Evolutionary conservation across 2,797 vertebrate genomes (phyloP), one percentile per base, ranked within the genome.

Genomic region (Margarornis squamiger): DNA sequence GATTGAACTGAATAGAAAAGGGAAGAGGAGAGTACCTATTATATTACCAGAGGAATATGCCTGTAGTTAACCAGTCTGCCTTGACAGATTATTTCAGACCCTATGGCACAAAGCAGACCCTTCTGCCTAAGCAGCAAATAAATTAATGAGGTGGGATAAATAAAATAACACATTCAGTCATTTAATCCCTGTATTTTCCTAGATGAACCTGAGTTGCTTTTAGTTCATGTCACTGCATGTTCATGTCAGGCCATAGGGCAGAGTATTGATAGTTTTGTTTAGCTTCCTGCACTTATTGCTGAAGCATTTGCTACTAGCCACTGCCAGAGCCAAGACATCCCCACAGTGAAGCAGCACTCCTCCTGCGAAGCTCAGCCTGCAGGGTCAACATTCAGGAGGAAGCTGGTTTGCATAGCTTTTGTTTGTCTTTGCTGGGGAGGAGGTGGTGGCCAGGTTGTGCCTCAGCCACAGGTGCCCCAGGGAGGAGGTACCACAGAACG

Each of bases 81-180:
- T n/a, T 58, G 12, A 30, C 23, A 66, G 1, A 16, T 84, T 70
- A 48, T 32, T 76, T 41, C 59, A 88, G 71, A 30, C 19, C 26
- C 36, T 45, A 6, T 10, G 38, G 62, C 70, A 66, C 5, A 29
- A 86, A 78, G 49, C 49, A 86, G 29, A 84, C 8, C 30, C 38
- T 76, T 77, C 48, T 52, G 55, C 24, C 17, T 51, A 70, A 93
- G 24, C 1, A 3, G 6, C 24, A 91, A 86, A 38, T 39, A 71
- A 48, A 52, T 41, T 32, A 30, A 29, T 19, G 6, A 5, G 0
- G 0, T 14, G 14, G 8, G 2, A 4, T 1, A 9, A 83, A 45
- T 0, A 75, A 18, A 55, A 52, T 20, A 83, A 27, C 5, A 26
- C 14, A 29, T 49, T 55, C 63, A 70, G 15, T n/a, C 32, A 49